phyloP scores from a whole-genome alignment of 2,888 invertebrate species.

The Cartodere bifasciata region DNA sequence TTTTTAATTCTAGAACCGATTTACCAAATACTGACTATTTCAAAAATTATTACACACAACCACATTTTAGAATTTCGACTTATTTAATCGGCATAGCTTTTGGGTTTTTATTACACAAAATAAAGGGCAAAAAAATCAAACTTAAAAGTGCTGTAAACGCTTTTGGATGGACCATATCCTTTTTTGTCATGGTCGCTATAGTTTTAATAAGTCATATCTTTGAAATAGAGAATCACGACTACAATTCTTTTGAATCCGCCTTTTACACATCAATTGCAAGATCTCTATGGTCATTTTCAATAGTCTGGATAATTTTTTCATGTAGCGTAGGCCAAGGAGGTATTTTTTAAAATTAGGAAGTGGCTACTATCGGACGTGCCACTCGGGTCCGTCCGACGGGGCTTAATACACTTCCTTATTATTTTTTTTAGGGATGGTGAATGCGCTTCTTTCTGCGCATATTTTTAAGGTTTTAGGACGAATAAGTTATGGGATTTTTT shows the following conservation, averaged over 20 bases:
- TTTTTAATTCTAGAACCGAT: background rate
- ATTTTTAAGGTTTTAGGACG: slow-evolving; percentile 17
- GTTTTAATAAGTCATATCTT: slow-evolving; percentile 4
- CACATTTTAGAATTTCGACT: slow-evolving; percentile 1
- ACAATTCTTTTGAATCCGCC: background rate
- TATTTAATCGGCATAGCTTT: background rate
- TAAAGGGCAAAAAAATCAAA: background rate
- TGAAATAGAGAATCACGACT: background rate
- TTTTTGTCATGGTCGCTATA: background rate
- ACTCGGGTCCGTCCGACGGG: too few relatives aligned
- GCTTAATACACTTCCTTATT: too few relatives aligned
- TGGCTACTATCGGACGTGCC: too few relatives aligned
- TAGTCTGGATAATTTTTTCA: slow-evolving; percentile 1
- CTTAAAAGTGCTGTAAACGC: background rate
- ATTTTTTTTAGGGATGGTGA: slow-evolving; percentile 15
- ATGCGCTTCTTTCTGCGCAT: slow-evolving; percentile 15
- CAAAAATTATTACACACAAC: background rate
- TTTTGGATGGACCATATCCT: background rate
- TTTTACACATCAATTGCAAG: background rate
- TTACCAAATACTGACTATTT: background rate
- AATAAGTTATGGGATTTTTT: slow-evolving; percentile 15
- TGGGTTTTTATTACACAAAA: background rate
- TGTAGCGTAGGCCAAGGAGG: slow-evolving; percentile 1
- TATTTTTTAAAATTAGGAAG: slow-evolving; percentile 1
- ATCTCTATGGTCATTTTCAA: background rate